These are phyloP conservation scores for Rhynchotus rufescens DNA, from an alignment of 2,797 vertebrate genomes.

Conservation along the genomic window DNA sequence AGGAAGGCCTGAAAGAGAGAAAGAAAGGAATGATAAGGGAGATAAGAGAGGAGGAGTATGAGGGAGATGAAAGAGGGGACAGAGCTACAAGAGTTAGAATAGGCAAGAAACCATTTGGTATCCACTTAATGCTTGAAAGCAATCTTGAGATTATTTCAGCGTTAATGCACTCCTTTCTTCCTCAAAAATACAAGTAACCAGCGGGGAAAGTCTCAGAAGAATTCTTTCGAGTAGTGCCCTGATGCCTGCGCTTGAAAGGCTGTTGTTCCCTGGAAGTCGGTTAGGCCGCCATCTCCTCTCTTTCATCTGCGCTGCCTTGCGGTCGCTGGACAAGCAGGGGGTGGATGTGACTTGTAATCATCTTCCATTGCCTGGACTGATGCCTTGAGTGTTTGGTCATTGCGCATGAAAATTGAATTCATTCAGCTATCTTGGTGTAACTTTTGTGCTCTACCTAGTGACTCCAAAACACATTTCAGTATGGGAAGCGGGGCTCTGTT, in stretches of 20 bases:
- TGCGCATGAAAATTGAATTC: neutral
- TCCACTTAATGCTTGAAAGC: neutral
- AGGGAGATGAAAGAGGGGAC: neutral
- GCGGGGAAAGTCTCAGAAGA: neutral
- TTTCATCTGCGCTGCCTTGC: neutral
- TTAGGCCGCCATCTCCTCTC: neutral
- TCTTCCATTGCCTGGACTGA: neutral
- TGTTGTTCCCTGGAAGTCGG: neutral
- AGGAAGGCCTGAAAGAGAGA: neutral
- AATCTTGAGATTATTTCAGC: neutral
- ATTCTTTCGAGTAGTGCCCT: neutral
- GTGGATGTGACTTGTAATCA: neutral
- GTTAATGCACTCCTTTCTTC: neutral
- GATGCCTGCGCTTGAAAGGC: fast-evolving
- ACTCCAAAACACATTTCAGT: neutral
- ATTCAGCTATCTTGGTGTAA: neutral
- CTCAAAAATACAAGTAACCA: neutral
- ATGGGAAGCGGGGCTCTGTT: neutral
- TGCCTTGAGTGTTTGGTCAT: neutral
- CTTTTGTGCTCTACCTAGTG: neutral
- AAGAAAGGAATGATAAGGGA: neutral
- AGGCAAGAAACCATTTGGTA: neutral
- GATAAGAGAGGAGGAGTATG: neutral
- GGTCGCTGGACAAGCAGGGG: neutral
- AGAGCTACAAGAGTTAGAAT: neutral